Evolutionary conservation across 2,113 vertebrate genomes (phyloP), one percentile per base, ranked within the genome.

Genomic region (Ciconia maguari): DNA sequence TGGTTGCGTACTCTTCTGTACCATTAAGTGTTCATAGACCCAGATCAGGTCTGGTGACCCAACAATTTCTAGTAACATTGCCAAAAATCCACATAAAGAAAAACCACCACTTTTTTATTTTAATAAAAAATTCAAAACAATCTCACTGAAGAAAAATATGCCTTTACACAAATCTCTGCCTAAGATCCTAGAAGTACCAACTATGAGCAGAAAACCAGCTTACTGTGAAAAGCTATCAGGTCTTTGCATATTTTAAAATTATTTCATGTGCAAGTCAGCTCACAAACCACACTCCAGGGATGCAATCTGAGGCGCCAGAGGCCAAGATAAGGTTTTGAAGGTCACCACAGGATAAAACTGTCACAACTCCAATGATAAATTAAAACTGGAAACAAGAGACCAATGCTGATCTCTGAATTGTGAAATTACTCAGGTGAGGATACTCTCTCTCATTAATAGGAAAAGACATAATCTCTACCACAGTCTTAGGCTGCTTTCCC

Each of bases 401-500:
- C 2, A 12, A 9, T 52, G 46, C n/a, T 87, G 87, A 65, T 78
- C 42, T 93, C 78, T 57, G 57, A 94, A 79, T 64, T 94, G 81
- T 61, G 74, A 85, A 85, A 71, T 93, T 85, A 58, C 61, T 84
- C 52, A 27, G 34, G 41, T 71, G 41, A 82, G 17, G 27, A 55
- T 85, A 55, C 57, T 78, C 21, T 66, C 32, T 54, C 41, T 85
- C 77, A 41, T 70, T 76, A 93, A 94, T 4, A 68, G 65, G 16
- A 82, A 82, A 22, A 83, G 60, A 71, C 57, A 55, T 79, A 57
- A 94, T 83, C 81, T 72, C 70, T 85, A 30, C 36, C 41, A 49
- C 2, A 3, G 49, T 65, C 44, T 69, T 90, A 93, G 92, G 78
- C 72, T 77, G 82, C 87, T 95, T 95, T 95, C 90, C 92, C 71